Base-by-base conservation (phyloP, 1,140 invertebrate genomes). In the Luehdorfia chinensis region DNA sequence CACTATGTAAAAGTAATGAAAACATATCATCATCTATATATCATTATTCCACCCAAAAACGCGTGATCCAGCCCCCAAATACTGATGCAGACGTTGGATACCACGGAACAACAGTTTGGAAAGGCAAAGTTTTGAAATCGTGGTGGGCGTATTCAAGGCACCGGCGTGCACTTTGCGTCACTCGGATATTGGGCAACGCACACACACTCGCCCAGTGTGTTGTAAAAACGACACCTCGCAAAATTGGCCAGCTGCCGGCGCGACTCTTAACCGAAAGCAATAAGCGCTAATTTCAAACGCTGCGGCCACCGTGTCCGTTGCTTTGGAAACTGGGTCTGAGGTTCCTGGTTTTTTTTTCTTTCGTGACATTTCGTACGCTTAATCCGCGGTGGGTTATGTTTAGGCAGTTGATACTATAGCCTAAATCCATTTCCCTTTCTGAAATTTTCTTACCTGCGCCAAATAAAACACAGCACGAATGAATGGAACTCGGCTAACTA, bases 181-280 rank as follows among this genome's bases (percentile, higher is more conserved):
- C 49, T 31, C 55, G 63, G 63, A 66, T 62, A 41, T 66, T 66
- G 50, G 34, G 52, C 60, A 62, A 62, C 47, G 37, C 23, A 23
- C 37, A 41, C 36, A 25, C 37, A 12, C 18, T 14, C 21, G 37
- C 23, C 11, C 23, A 15, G 2, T 41, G 36, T 39, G 25, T 43
- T 28, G 37, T 41, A 41, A 39, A 41, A 33, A 34, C 6, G n/a
- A n/a, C 12, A 9, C 23, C 48, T 44, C 31, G 34, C 21, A 4
- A 28, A 27, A 28, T 19, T 12, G n/a, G n/a, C 4, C n/a, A 21
- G 5, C 34, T 9, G 8, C 16, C 25, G 1, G 3, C 25, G 4
- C 4, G 9, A 27, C 39, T 28, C 39, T 43, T 28, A 43, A 9
- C 8, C n/a, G 12, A 15, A 16, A 14, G 4, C 13, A 8, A 18